Conservation (phyloP, 2,113 vertebrate genomes). For the Stigmatopora nigra region DNA sequence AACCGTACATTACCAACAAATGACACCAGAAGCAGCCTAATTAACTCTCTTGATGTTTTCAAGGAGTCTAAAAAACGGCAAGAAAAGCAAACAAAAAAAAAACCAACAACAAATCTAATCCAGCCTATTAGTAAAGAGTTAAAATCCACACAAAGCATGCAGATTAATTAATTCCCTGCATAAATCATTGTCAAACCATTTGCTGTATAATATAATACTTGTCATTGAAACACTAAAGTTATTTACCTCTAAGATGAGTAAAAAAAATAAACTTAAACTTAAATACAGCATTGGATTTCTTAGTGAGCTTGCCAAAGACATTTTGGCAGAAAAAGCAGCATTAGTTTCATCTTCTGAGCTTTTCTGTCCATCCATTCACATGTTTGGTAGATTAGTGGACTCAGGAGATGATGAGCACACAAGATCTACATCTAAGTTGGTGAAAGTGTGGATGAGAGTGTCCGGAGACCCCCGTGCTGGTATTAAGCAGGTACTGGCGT, state of each 20-base stretch:
- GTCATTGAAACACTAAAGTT: constrained; percentile 1
- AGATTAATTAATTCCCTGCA: constrained; percentile 59
- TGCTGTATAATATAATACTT: no score
- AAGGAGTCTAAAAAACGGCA: constrained; percentile 33
- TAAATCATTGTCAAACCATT: constrained; percentile 30
- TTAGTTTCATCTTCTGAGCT: constrained; percentile 17
- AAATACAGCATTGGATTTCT: background rate
- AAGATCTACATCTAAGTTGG: constrained; percentile 35
- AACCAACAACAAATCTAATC: constrained; percentile 1
- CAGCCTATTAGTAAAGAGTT: constrained; percentile 59
- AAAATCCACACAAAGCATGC: constrained; percentile 51
- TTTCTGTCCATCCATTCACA: constrained; percentile 27
- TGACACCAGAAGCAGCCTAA: constrained; percentile 39
- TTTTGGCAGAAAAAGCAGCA: constrained; percentile 12
- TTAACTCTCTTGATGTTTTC: constrained; percentile 62
- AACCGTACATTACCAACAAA: constrained; percentile 36
- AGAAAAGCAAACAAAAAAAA: constrained; percentile 6
- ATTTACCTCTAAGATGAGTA: no score
- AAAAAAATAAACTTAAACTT: no score
- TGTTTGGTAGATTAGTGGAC: constrained; percentile 21
- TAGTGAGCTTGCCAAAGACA: background rate
- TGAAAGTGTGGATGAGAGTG: constrained; percentile 21
- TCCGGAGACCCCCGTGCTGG: constrained; percentile 40
- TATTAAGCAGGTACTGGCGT: constrained; percentile 57
- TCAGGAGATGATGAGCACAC: constrained; percentile 19